phyloP scores from a whole-genome alignment of 2,797 vertebrate genomes.

The Potorous gilbertii region DNA sequence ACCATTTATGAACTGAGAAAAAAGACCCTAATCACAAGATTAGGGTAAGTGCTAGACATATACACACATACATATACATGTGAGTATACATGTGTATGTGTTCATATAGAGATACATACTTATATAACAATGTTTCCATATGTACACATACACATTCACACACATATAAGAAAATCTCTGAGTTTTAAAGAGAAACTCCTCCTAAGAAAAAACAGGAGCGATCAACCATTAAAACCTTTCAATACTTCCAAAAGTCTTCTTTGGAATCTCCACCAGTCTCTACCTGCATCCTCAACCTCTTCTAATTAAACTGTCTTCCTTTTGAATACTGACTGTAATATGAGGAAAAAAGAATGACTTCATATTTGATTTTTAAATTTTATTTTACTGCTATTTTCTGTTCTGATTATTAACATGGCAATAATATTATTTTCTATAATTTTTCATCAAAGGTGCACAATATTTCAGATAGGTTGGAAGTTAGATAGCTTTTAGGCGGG shows the following conservation, averaged over 20 bases:
- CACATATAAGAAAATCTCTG: neutral
- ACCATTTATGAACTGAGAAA: neutral
- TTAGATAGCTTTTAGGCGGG: neutral
- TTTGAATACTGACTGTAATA: neutral
- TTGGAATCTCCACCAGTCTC: neutral
- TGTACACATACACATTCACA: neutral
- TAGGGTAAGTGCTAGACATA: too few relatives aligned
- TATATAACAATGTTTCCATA: neutral
- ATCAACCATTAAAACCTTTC: neutral
- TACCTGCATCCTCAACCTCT: neutral
- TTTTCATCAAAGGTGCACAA: neutral
- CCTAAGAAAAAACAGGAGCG: neutral
- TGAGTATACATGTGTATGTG: too few relatives aligned
- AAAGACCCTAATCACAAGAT: neutral
- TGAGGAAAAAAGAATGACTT: neutral
- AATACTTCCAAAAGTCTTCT: neutral
- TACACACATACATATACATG: too few relatives aligned
- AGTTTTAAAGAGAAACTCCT: neutral
- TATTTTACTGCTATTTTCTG: slow-evolving; percentile 8
- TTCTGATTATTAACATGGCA: slow-evolving; percentile 34
- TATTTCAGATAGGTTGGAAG: neutral
- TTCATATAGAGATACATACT: neutral
- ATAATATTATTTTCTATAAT: slow-evolving; percentile 25
- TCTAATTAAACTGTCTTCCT: neutral
- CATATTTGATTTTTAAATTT: slow-evolving; percentile 6